These are phyloP conservation scores for Brachylomia viminalis DNA, from an alignment of 2,888 invertebrate genomes.

Conservation along the genomic window DNA sequence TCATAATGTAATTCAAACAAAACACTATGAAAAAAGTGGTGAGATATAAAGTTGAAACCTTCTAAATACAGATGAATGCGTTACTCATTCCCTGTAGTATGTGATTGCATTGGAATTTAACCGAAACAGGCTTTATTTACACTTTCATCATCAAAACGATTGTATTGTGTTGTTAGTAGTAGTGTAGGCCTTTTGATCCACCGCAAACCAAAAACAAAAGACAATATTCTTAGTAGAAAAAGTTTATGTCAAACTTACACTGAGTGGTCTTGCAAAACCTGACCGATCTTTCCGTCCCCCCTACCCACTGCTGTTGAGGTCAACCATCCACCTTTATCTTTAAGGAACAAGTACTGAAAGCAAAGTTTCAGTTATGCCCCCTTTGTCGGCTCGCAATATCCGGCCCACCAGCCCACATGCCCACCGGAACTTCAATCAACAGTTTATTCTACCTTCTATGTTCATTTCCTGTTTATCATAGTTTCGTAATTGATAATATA, in stretches of 20 bases:
- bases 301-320: conserved; percentile 5
- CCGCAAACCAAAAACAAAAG: not conserved
- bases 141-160: not conserved
- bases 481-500: conserved; percentile 59
- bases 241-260: not conserved
- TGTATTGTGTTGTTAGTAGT: not conserved
- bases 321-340: conserved; percentile 56
- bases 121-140: not conserved
- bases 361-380: conserved; percentile 57
- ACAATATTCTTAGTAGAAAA: not conserved
- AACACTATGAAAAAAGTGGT: not conserved
- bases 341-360: conserved; percentile 59
- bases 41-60: no score
- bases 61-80: not conserved
- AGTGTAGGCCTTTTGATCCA: not conserved
- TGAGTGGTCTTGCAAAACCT: not conserved
- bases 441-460: conserved; percentile 61
- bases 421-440: conserved; percentile 67
- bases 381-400: conserved; percentile 64
- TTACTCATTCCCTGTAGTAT: not conserved
- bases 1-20: not conserved
- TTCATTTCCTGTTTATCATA: conserved; percentile 66
- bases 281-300: conserved; percentile 15
- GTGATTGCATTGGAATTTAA: not conserved
- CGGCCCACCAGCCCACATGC: conserved; percentile 38